Percentiles rank a stretch among this genome's conserved stretches.
Evolutionary conservation across 2,113 vertebrate genomes (phyloP).

Genomic region (Brienomyrus longianalis): DNA sequence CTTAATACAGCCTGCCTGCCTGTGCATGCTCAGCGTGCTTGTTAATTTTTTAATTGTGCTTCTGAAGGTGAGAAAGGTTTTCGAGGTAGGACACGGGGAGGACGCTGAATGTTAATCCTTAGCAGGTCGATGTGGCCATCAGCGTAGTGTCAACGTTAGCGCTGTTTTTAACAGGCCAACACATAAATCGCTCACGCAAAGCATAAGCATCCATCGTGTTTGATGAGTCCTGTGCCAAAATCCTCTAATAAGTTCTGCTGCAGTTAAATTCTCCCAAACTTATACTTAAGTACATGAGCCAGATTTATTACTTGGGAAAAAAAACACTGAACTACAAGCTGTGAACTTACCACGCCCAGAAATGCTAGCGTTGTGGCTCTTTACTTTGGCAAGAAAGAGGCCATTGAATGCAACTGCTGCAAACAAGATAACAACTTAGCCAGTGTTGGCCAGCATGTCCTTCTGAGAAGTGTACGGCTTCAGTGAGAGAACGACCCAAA

Average conservation of each 20-base stretch:
- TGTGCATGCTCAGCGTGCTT: neutral
- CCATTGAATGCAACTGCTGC: neutral
- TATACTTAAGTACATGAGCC: neutral
- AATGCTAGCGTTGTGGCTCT: neutral
- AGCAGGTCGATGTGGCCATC: slow-evolving; percentile 2
- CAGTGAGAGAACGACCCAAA: neutral
- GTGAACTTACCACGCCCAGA: neutral
- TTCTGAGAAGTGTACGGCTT: neutral
- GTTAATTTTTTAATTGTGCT: slow-evolving; percentile 20
- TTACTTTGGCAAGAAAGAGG: neutral
- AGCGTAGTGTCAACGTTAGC: neutral
- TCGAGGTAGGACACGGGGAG: neutral
- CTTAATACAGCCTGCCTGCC: neutral
- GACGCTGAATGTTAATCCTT: slow-evolving; percentile 11
- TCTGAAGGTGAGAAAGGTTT: slow-evolving; percentile 19
- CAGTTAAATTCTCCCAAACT: neutral
- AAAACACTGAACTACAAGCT: neutral
- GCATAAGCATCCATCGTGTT: neutral
- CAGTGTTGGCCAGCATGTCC: neutral
- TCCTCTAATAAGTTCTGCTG: neutral
- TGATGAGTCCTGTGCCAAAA: neutral
- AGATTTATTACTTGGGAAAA: neutral
- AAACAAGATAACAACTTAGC: neutral
- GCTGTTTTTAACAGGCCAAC: neutral
- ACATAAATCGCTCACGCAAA: neutral